Conservation (phyloP, 2,888 invertebrate genomes). For the Rhodophaea formosa region DNA sequence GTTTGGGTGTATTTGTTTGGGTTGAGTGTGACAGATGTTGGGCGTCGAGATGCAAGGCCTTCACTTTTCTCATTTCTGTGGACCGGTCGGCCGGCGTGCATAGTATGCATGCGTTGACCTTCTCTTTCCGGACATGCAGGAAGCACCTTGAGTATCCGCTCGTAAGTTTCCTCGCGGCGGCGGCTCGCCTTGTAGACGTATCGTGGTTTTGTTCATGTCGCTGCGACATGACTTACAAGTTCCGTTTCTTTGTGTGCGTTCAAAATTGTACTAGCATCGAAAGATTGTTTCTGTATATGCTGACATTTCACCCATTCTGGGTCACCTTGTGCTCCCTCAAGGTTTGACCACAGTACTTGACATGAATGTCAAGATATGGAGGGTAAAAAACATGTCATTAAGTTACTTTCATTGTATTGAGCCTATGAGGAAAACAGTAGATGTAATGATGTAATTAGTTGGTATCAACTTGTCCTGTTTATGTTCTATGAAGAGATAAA, state of each 20-base stretch:
- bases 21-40: slow-evolving; percentile 63
- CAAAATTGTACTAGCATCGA: slow-evolving; percentile 47
- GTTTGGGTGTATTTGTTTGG: slow-evolving; percentile 46
- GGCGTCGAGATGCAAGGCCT: slow-evolving; percentile 58
- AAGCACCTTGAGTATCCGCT: slow-evolving; percentile 78
- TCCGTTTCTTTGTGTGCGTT: slow-evolving; percentile 53
- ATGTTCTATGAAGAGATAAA: slow-evolving; percentile 26
- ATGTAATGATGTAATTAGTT: slow-evolving; percentile 32
- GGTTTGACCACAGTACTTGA: slow-evolving; percentile 66
- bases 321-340: slow-evolving; percentile 73
- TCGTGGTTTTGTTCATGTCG: slow-evolving; percentile 65
- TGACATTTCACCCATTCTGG: slow-evolving; percentile 75
- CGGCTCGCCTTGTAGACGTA: slow-evolving; percentile 67
- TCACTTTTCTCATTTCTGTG: slow-evolving; percentile 62
- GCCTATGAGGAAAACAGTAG: slow-evolving; percentile 22
- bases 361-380: slow-evolving; percentile 59
- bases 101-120: slow-evolving; percentile 75
- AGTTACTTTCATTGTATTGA: slow-evolving; percentile 52
- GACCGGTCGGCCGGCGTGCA: slow-evolving; percentile 57
- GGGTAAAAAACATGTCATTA: slow-evolving; percentile 45
- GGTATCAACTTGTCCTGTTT: slow-evolving; percentile 42
- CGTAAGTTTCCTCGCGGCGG: slow-evolving; percentile 68
- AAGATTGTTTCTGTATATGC: slow-evolving; percentile 62
- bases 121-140: slow-evolving; percentile 80
- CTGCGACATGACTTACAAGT: slow-evolving; percentile 57